Percentiles rank a stretch among this genome's conserved stretches.
Evolutionary conservation across 2,797 vertebrate species (phyloP).

Genomic region (Gallinago stenura): DNA sequence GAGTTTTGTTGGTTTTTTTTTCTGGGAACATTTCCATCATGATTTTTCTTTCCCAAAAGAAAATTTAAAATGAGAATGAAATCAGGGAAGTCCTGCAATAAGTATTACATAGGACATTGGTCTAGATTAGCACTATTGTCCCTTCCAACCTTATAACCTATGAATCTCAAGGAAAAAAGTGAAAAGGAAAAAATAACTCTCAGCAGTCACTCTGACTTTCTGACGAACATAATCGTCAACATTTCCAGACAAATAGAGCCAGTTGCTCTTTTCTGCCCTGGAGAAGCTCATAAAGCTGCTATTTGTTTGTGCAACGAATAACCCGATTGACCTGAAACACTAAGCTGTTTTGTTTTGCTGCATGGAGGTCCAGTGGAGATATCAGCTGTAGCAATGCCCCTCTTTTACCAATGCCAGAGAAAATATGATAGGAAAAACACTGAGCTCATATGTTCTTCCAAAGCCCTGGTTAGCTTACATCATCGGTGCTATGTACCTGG

Average conservation of each 20-base stretch:
- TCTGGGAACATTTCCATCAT: not conserved
- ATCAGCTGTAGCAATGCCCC: not conserved
- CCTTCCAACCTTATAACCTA: not conserved
- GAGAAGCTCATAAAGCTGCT: not conserved
- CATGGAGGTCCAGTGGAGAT: not conserved
- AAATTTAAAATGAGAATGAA: not conserved
- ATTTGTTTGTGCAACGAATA: not conserved
- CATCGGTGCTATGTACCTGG: not conserved
- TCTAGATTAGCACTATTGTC: not conserved
- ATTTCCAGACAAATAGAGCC: conserved; percentile 22
- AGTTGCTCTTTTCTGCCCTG: not conserved
- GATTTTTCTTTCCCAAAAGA: not conserved
- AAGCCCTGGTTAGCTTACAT: not conserved
- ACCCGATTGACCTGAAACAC: not conserved
- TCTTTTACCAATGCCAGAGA: not conserved
- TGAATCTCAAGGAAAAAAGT: not conserved
- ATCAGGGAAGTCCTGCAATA: not conserved
- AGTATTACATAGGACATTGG: rapidly evolving
- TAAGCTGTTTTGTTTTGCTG: not conserved
- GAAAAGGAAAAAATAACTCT: not conserved
- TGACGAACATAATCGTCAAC: not conserved
- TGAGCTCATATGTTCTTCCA: not conserved
- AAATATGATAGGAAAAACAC: not conserved
- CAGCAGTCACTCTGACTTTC: not conserved
- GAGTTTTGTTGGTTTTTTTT: not conserved